Conservation (phyloP, 2,113 vertebrate species). For the Pelmatolapia mariae region DNA sequence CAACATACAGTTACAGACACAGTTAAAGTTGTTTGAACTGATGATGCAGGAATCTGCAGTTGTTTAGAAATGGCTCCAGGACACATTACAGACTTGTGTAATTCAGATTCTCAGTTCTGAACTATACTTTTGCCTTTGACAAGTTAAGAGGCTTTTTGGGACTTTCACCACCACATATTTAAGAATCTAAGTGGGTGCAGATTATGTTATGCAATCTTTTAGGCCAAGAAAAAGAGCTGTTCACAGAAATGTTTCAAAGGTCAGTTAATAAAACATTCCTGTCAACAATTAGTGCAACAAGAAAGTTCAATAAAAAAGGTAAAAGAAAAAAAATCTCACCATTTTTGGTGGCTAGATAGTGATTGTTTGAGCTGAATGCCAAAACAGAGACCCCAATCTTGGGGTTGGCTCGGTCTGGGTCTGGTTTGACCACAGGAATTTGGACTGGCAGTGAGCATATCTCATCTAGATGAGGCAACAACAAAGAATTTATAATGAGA, state of each 20-base stretch:
- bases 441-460: slow-evolving; percentile 75
- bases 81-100: neutral
- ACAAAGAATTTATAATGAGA: neutral
- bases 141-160: neutral
- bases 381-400: slow-evolving; percentile 85
- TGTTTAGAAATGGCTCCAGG: neutral
- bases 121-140: neutral
- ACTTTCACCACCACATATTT: neutral
- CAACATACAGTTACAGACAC: neutral
- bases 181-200: neutral
- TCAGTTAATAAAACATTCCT: neutral
- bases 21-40: neutral
- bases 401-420: slow-evolving; percentile 88
- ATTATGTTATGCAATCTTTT: neutral
- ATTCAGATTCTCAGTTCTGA: neutral
- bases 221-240: neutral
- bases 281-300: neutral
- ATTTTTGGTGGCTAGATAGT: slow-evolving; percentile 88
- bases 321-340: slow-evolving; percentile 63
- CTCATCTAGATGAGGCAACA: slow-evolving; percentile 76
- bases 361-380: slow-evolving; percentile 90
- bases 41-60: neutral
- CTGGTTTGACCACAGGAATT: slow-evolving; percentile 81
- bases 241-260: neutral
- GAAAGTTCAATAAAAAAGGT: neutral